Conservation (phyloP, 2,888 invertebrate species). For the Yponomeuta plumbellus region DNA sequence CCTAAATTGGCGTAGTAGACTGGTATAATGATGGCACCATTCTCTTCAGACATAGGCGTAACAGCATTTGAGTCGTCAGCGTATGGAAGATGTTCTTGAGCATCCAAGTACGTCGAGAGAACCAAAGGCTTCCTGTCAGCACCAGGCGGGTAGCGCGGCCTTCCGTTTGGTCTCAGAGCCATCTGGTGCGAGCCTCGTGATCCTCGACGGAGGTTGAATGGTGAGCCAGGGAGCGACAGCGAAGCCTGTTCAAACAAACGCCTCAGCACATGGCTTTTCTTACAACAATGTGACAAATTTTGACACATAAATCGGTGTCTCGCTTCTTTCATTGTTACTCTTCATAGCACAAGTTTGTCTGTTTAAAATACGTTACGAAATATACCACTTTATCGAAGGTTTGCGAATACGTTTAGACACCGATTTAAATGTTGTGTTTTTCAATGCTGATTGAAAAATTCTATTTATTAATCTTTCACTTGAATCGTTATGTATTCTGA, state of each 20-base stretch:
- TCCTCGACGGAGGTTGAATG: slow-evolving; percentile 93
- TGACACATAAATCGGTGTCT: slow-evolving; percentile 16
- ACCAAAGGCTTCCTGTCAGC: slow-evolving; percentile 95
- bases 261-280: slow-evolving; percentile 29
- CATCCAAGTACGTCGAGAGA: slow-evolving; percentile 94
- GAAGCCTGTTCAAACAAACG: slow-evolving; percentile 84
- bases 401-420: neutral
- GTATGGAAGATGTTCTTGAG: slow-evolving; percentile 96
- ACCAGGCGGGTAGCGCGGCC: slow-evolving; percentile 86
- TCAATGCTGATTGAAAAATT: neutral
- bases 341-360: slow-evolving; percentile 4
- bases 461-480: neutral
- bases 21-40: slow-evolving; percentile 95
- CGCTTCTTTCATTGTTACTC: slow-evolving; percentile 19
- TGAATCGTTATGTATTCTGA: neutral
- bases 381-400: neutral
- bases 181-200: slow-evolving; percentile 95
- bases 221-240: slow-evolving; percentile 97
- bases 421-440: neutral
- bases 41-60: slow-evolving; percentile 98
- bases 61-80: slow-evolving; percentile 98
- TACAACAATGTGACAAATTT: neutral
- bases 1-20: slow-evolving; percentile 92
- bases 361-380: neutral
- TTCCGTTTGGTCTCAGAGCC: slow-evolving; percentile 87